Conservation (phyloP, 2,113 vertebrate genomes). For the Chionomys nivalis region DNA sequence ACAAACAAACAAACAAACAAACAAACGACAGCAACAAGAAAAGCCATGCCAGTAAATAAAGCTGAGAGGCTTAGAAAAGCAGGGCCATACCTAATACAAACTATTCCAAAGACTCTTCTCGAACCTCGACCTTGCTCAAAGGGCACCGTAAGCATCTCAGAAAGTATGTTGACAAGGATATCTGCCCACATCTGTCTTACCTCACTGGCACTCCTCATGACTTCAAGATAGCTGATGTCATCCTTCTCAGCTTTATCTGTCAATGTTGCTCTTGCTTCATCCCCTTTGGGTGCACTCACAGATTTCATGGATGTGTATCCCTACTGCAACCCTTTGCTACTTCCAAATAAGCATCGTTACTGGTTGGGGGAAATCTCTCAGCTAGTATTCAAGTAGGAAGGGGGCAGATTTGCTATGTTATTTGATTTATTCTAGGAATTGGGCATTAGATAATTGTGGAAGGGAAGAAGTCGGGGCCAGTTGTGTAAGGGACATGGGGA, state of each 20-base stretch:
- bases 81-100: neutral
- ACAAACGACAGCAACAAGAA: neutral
- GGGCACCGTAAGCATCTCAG: neutral
- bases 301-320: neutral
- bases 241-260: neutral
- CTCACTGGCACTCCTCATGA: neutral
- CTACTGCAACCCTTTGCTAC: neutral
- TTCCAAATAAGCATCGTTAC: neutral
- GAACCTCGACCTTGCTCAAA: neutral
- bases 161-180: neutral
- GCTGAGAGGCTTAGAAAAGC: neutral
- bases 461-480: neutral
- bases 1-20: no score
- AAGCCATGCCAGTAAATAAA: neutral
- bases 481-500: no score
- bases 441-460: neutral
- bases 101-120: neutral
- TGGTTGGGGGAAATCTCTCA: neutral
- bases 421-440: neutral
- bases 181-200: neutral
- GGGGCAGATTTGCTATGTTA: neutral
- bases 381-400: neutral
- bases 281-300: neutral
- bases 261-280: neutral
- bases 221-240: neutral